These are phyloP conservation scores for Rhinophrynus dorsalis DNA, from an alignment of 2,797 vertebrate species.

Conservation along the genomic window DNA sequence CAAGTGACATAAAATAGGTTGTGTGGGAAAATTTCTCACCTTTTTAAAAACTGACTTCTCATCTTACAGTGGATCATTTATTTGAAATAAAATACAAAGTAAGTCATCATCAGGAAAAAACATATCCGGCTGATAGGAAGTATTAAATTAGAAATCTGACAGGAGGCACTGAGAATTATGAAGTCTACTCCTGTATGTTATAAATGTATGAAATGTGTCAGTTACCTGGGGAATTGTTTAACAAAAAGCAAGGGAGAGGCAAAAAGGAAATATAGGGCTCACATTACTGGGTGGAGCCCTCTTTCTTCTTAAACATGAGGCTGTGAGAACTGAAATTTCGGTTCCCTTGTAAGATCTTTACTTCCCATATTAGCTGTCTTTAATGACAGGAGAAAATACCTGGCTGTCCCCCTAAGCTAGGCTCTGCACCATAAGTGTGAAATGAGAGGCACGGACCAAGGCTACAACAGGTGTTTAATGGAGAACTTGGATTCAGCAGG, in stretches of 20 bases:
- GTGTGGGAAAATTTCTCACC: constrained; percentile 52
- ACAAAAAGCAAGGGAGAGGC: constrained; percentile 48
- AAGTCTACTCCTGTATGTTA: constrained; percentile 43
- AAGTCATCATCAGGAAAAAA: constrained; percentile 53
- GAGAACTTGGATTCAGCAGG: constrained; percentile 55
- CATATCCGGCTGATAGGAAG: constrained; percentile 52
- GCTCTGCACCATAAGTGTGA: constrained; percentile 48
- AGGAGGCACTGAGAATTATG: constrained; percentile 51
- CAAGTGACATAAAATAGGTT: constrained; percentile 48
- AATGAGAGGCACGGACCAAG: constrained; percentile 50
- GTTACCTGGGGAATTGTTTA: constrained; percentile 59
- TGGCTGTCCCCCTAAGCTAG: constrained; percentile 57
- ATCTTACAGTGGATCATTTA: constrained; percentile 74
- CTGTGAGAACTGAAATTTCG: constrained; percentile 73
- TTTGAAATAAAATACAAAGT: constrained; percentile 71
- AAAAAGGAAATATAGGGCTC: constrained; percentile 57
- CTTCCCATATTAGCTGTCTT: constrained; percentile 60
- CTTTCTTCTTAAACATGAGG: constrained; percentile 61
- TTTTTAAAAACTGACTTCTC: constrained; percentile 67
- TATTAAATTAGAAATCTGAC: constrained; percentile 62
- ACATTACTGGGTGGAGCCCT: constrained; percentile 63
- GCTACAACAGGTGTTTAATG: constrained; percentile 59
- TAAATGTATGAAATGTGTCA: constrained; percentile 60
- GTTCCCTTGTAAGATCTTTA: constrained; percentile 60
- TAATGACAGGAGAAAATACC: constrained; percentile 60